Evolutionary conservation across 1,140 invertebrate genomes (phyloP), one percentile per base, ranked within the genome.

Genomic region (Ylistrum balloti): DNA sequence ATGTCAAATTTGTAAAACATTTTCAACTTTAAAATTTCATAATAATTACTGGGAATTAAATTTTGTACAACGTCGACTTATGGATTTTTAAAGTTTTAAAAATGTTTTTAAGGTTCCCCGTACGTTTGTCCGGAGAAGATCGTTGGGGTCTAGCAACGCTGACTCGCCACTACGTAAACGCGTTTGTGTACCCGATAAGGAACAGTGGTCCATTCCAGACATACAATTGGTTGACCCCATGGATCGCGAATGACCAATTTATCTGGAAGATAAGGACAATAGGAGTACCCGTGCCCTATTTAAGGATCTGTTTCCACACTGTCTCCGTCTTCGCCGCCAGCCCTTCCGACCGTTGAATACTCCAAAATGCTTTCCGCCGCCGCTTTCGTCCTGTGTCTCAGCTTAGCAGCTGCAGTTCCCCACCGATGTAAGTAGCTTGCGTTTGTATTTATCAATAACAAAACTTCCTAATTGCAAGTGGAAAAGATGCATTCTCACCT

Each of bases 261-360:
- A 74, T 74, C 56, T n/a, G 22, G 56, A 74, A 74, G 56, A 74
- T 74, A 74, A 74, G 56, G 11, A 74, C 56, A 1, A 0, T n/a
- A n/a, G 56, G 22, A 74, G 56, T 74, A 0, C 22, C 22, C 9
- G 56, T 22, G 5, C 22, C 56, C 56, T 74, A 74, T 74, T 74
- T 74, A 74, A 74, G 56, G 56, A 74, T 7, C n/a, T 28, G n/a
- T 28, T 74, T 1, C 3, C 56, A 74, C 56, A 74, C n/a, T n/a
- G 5, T n/a, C 56, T 11, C 56, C 56, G 56, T 74, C 56, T 74
- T 74, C 56, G n/a, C 56, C n/a, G 56, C 56, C 56, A 74, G 56
- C n/a, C 56, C 56, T 17, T 74, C 56, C 56, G 56, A 74, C 56
- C 56, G 56, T 74, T 74, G 56, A 74, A 74, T 74, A 74, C 56